Conservation (phyloP, 2,797 vertebrate genomes). For the Chaenodraco wilsoni region DNA sequence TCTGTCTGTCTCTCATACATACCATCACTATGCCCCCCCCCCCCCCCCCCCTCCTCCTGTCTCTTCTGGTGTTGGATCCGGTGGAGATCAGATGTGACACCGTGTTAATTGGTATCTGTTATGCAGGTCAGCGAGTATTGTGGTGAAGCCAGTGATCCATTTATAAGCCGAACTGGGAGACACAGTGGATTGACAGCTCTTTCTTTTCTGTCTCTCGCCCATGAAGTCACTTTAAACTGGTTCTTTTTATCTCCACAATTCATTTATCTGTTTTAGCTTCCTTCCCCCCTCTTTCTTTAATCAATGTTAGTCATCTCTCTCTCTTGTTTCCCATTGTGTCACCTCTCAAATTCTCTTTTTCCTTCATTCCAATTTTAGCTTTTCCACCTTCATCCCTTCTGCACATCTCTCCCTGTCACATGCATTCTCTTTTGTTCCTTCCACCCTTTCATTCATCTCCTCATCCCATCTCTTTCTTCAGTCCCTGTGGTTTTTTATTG, state of each 20-base stretch:
- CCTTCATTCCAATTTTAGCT: not conserved
- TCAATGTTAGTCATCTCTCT: not conserved
- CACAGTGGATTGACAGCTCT: slow-evolving; percentile 39
- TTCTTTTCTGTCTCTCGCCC: slow-evolving; percentile 39
- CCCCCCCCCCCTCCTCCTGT: not conserved
- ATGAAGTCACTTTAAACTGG: slow-evolving; percentile 21
- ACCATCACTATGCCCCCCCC: not conserved
- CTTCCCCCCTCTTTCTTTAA: not conserved
- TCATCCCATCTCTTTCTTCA: not conserved
- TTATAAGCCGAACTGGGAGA: slow-evolving; percentile 48
- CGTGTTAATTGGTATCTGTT: slow-evolving; percentile 66
- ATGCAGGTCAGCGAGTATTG: slow-evolving; percentile 61
- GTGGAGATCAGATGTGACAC: slow-evolving; percentile 72
- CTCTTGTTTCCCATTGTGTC: not conserved
- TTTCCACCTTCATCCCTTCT: not conserved
- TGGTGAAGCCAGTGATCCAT: slow-evolving; percentile 52
- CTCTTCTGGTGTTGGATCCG: slow-evolving; percentile 23
- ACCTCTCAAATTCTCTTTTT: not conserved
- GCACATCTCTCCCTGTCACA: not conserved
- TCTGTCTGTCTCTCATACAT: slow-evolving; percentile 13
- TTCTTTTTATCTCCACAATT: not conserved
- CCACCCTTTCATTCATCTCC: not conserved
- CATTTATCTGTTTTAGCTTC: not conserved
- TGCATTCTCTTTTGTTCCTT: not conserved
- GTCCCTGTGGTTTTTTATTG: not conserved